These are phyloP conservation scores for Microcebus murinus DNA, from an alignment of 2,113 vertebrate genomes.

Conservation along the genomic window DNA sequence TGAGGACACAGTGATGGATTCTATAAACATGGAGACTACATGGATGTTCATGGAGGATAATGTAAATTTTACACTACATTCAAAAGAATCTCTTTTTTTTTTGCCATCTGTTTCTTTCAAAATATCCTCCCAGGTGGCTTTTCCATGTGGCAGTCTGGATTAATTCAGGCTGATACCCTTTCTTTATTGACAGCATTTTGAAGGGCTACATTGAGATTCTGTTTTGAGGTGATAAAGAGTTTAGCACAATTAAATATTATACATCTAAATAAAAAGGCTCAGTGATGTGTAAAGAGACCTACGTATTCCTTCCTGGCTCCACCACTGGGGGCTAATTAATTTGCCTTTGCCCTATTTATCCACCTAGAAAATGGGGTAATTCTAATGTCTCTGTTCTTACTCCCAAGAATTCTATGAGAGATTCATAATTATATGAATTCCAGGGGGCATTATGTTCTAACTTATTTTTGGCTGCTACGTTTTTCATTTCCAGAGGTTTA, in stretches of 20 bases:
- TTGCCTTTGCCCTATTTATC: not conserved
- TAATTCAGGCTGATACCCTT: conserved; percentile 82
- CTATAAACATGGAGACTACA: conserved; percentile 86
- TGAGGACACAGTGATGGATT: conserved; percentile 88
- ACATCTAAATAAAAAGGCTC: not conserved
- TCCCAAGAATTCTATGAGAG: conserved; percentile 26
- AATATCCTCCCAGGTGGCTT: conserved; percentile 87
- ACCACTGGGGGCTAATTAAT: not conserved
- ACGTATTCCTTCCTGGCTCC: not conserved
- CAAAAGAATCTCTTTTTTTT: conserved; percentile 85
- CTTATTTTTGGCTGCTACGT: not conserved
- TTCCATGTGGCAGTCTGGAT: conserved; percentile 85
- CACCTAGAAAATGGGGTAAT: not conserved
- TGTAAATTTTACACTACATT: conserved; percentile 88
- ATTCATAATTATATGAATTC: conserved; percentile 32
- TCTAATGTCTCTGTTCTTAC: not conserved
- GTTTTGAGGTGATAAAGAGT: conserved; percentile 40
- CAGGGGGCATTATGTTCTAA: not conserved
- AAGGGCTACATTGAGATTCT: conserved; percentile 58
- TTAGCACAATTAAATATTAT: conserved; percentile 47
- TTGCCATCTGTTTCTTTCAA: conserved; percentile 89
- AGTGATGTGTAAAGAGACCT: not conserved
- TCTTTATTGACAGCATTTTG: conserved; percentile 73
- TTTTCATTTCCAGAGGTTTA: conserved; percentile 57
- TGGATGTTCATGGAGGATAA: conserved; percentile 87